A percentile compares a stretch with the other conserved stretches of the same genome.
Conservation (phyloP, 2,888 invertebrate species). For the Plagodis dolabraria region DNA sequence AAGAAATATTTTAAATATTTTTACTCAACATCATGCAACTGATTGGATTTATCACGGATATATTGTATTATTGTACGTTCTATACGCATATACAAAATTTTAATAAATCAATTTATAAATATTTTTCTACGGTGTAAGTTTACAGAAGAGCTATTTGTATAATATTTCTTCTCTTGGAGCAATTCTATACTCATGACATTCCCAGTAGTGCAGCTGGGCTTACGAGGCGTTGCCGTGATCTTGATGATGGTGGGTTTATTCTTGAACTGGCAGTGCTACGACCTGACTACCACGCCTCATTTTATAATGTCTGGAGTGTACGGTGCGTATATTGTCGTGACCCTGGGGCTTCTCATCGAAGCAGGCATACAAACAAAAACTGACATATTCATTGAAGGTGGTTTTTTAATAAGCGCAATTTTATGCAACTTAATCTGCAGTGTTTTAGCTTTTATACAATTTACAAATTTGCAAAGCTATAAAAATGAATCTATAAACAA, state of each 20-base stretch:
- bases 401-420: slow-evolving; percentile 46
- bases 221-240: neutral
- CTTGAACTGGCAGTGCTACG: slow-evolving; percentile 50
- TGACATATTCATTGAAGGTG: slow-evolving; percentile 45
- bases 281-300: slow-evolving; percentile 41
- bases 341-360: slow-evolving; percentile 60
- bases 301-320: slow-evolving; percentile 60
- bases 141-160: too few species aligned
- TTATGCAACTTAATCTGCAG: slow-evolving; percentile 45
- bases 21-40: too few species aligned
- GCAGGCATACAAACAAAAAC: slow-evolving; percentile 46
- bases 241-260: slow-evolving; percentile 52
- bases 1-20: too few species aligned
- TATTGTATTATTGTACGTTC: too few species aligned
- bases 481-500: too few species aligned
- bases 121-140: too few species aligned
- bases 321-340: slow-evolving; percentile 51
- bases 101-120: too few species aligned
- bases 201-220: neutral
- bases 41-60: too few species aligned
- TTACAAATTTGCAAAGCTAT: too few species aligned
- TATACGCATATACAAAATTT: too few species aligned
- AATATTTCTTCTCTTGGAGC: too few species aligned
- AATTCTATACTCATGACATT: too few species aligned
- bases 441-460: slow-evolving; percentile 46